A percentile compares a stretch with the other conserved stretches of the same genome.
phyloP scores from a whole-genome alignment of 2,113 vertebrate genomes.

The Chaenocephalus aceratus region DNA sequence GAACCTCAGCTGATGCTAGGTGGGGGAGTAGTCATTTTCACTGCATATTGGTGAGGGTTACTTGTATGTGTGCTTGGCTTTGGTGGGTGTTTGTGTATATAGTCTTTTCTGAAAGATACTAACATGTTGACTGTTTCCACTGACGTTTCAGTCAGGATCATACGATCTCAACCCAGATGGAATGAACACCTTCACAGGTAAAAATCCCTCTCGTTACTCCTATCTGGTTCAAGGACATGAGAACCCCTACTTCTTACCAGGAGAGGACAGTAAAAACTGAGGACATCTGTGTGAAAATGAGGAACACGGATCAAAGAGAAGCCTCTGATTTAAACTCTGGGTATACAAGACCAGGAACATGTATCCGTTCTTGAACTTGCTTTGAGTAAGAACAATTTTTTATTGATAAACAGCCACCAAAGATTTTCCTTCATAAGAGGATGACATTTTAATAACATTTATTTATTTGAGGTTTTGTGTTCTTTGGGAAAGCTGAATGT shows the following conservation, averaged over 20 bases:
- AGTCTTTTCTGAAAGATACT: background rate
- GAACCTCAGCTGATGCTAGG: constrained; percentile 6
- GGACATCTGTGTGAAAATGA: background rate
- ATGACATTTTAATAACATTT: background rate
- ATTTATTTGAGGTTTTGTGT: background rate
- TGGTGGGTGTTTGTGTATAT: background rate
- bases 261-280: constrained; percentile 67
- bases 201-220: constrained; percentile 79
- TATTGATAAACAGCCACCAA: constrained; percentile 40
- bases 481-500: constrained; percentile 4
- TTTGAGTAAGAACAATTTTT: background rate
- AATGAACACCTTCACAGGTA: constrained; percentile 83
- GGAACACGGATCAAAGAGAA: constrained; percentile 27
- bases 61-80: background rate
- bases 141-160: constrained; percentile 78
- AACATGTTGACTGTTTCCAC: constrained; percentile 6
- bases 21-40: constrained; percentile 11
- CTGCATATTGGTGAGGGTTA: constrained; percentile 15
- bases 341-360: constrained; percentile 25
- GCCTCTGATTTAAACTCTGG: constrained; percentile 14
- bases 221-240: constrained; percentile 85
- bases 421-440: constrained; percentile 39
- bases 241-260: constrained; percentile 84
- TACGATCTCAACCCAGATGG: constrained; percentile 73
- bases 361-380: constrained; percentile 16